Evolutionary conservation across 2,113 vertebrate species (phyloP).

Genomic region (Catharus minimus): DNA sequence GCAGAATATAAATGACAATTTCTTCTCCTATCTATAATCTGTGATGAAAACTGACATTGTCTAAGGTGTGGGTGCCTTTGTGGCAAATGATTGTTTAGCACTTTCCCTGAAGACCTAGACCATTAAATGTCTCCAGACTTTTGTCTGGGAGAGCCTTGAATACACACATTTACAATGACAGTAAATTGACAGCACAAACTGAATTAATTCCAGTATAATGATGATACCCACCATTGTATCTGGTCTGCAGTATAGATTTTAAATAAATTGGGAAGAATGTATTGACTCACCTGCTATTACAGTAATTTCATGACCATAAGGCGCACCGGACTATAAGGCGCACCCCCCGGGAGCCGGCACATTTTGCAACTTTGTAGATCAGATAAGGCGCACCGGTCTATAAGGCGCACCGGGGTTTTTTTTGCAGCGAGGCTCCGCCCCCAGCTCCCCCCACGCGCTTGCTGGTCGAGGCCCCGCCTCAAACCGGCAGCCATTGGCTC

Average conservation of each 20-base stretch:
- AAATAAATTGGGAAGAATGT: neutral
- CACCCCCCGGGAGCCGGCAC: too few species aligned
- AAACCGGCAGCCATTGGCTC: too few species aligned
- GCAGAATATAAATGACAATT: neutral
- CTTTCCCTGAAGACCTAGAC: neutral
- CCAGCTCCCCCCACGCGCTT: too few species aligned
- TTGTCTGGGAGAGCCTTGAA: neutral
- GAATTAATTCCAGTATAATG: neutral
- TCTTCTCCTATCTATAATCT: neutral
- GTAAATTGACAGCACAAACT: neutral
- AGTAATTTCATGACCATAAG: too few species aligned
- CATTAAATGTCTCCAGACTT: neutral
- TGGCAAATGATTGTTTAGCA: neutral
- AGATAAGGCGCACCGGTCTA: too few species aligned
- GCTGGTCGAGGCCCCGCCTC: too few species aligned
- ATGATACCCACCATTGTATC: neutral
- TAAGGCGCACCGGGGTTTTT: too few species aligned
- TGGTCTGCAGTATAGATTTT: neutral
- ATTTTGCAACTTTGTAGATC: too few species aligned
- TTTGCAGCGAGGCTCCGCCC: too few species aligned
- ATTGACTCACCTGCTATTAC: neutral
- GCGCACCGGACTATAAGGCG: too few species aligned
- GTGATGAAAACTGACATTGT: neutral
- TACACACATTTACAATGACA: neutral
- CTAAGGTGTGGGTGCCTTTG: neutral